Conservation (phyloP, 2,113 vertebrate species). For the Ia io region DNA sequence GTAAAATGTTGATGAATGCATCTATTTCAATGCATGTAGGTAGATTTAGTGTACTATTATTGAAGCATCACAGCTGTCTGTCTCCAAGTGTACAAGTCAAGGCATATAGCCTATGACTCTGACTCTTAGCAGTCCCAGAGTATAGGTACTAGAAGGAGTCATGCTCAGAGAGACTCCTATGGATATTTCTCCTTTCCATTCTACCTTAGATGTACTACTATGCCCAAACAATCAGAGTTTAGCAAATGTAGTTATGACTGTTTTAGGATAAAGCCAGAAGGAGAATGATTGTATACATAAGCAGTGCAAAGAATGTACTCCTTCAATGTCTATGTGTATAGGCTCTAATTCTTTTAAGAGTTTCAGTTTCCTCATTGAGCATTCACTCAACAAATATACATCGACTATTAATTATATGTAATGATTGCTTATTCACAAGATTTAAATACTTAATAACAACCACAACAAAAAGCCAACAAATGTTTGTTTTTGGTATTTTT, state of each 20-base stretch:
- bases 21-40: background rate
- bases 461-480: background rate
- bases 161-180: background rate
- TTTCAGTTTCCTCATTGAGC: background rate
- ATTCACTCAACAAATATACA: background rate
- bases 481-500: background rate
- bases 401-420: background rate
- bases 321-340: background rate
- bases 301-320: background rate
- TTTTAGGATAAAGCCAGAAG: background rate
- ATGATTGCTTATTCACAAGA: background rate
- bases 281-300: background rate
- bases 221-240: background rate
- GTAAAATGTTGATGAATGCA: background rate
- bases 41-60: background rate
- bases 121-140: background rate
- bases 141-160: background rate
- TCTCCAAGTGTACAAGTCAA: background rate
- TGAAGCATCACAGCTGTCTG: background rate
- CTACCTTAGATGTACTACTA: background rate
- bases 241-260: background rate
- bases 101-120: background rate
- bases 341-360: background rate
- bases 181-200: background rate
- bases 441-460: slow-evolving; percentile 3